Conservation (phyloP, 2,113 vertebrate genomes). For the Eolophus roseicapilla region DNA sequence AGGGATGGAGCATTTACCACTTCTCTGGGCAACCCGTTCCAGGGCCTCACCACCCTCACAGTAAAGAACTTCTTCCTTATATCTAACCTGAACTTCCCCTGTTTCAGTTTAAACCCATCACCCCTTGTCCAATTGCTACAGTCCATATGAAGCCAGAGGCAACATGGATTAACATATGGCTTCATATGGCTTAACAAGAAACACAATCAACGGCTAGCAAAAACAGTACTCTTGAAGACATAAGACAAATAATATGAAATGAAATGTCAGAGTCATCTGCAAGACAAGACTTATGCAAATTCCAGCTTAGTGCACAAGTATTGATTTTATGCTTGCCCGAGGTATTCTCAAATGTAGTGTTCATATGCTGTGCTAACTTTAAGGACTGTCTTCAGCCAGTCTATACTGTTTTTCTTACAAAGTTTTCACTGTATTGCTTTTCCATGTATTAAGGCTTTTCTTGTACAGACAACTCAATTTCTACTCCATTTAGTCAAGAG, state of each 20-base stretch:
- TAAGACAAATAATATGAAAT: not conserved
- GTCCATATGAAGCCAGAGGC: not conserved
- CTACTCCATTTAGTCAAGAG: not conserved
- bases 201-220: not conserved
- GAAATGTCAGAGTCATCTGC: not conserved
- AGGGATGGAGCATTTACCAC: not conserved
- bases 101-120: not conserved
- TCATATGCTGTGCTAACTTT: not conserved
- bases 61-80: not conserved
- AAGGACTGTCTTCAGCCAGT: not conserved
- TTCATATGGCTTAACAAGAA: not conserved
- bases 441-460: not conserved
- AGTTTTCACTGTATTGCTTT: not conserved
- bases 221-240: not conserved
- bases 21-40: not conserved
- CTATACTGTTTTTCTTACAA: not conserved
- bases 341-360: not conserved
- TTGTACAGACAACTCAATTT: not conserved
- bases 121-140: not conserved
- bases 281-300: not conserved
- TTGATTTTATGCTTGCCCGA: not conserved
- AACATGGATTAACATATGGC: not conserved
- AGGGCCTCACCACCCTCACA: not conserved
- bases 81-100: not conserved
- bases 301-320: not conserved